Percentiles rank a stretch among this genome's conserved stretches.
Evolutionary conservation across 2,888 invertebrate genomes (phyloP).

Genomic region (Nemapogon koenigi): DNA sequence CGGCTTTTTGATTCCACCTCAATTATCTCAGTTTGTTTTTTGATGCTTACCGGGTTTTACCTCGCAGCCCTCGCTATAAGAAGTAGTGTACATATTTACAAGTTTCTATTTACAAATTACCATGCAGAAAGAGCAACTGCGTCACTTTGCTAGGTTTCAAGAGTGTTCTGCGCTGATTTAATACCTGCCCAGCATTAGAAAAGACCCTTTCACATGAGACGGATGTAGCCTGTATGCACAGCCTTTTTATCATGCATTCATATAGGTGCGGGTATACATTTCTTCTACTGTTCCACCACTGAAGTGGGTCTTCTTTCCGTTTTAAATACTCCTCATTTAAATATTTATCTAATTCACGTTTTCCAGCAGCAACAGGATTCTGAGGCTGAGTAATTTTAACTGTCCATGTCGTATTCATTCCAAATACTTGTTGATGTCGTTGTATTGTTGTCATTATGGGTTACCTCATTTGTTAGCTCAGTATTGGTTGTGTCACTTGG

Average conservation of each 20-base stretch:
- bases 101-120: too few species aligned
- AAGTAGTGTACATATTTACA: too few species aligned
- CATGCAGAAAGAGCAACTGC: neutral
- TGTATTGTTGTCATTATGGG: neutral
- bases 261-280: neutral
- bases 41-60: too few species aligned
- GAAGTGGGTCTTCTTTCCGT: conserved; percentile 12
- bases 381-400: conserved; percentile 9
- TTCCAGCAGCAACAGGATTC: conserved; percentile 18
- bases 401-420: neutral
- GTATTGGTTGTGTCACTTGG: neutral
- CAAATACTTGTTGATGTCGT: neutral
- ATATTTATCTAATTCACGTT: conserved; percentile 17
- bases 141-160: neutral
- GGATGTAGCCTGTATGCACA: neutral
- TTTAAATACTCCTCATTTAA: conserved; percentile 14
- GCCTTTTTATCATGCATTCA: neutral
- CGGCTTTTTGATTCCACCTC: too few species aligned
- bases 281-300: neutral
- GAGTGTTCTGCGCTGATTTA: neutral
- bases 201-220: neutral
- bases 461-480: neutral
- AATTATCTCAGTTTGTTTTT: too few species aligned
- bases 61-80: too few species aligned
- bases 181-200: neutral